Evolutionary conservation across 2,797 vertebrate genomes (phyloP), one percentile per base, ranked within the genome.

Genomic region (Ara ararauna): DNA sequence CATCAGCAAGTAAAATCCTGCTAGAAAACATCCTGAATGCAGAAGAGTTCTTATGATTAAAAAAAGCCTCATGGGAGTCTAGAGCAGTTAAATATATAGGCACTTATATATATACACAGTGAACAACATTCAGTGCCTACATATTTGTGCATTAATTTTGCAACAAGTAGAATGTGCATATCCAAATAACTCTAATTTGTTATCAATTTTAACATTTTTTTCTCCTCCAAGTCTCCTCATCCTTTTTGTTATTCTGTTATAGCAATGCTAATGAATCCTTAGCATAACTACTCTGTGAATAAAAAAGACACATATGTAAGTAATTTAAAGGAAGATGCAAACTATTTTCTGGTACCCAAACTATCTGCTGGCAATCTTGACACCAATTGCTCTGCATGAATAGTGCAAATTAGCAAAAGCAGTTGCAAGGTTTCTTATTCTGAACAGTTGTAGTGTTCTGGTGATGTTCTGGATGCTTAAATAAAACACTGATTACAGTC

Each of bases 401-500:
- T 12, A 94, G 36, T 32, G 74, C 40, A 84, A 45, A 85, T 56
- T 30, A 89, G 77, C 48, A 95, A 85, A 93, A 91, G 77, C 80
- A 88, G 61, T 75, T 84, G 64, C 74, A 89, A 79, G 42, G 74
- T 79, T 95, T 89, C 88, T 86, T 79, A 64, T 62, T 94, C 87
- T 91, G 58, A 90, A 68, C 38, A 82, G 75, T 44, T 77, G 73
- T 36, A 5, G 45, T 73, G 56, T 61, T 64, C 47, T 2, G 1
- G 29, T 83, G 89, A 51, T 3, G 9, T 60, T 81, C 87, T 87
- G 74, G 51, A n/a, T 48, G 48, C 67, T 88, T 91, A 88, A 96
- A 91, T 51, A 85, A 82, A 94, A 89, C 42, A 89, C 30, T 70
- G 56, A 82, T 73, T 80, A 80, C 34, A 70, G 54, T n/a, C 62